phyloP scores from a whole-genome alignment of 2,888 invertebrate species.

The Lepidochrysops patricia region DNA sequence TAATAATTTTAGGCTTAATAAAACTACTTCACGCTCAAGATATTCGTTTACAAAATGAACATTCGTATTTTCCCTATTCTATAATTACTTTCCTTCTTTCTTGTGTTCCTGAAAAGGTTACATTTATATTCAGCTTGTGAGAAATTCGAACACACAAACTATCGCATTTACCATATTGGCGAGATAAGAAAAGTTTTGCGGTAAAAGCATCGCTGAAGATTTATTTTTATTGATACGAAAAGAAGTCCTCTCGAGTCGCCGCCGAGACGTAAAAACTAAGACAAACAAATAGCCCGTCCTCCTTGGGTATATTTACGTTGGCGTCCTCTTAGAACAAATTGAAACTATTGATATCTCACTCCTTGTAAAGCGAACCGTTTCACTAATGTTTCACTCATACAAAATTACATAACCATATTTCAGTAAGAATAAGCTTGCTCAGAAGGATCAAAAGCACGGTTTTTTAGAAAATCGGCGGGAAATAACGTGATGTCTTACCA shows the following conservation, averaged over 20 bases:
- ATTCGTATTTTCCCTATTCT: too few relatives aligned
- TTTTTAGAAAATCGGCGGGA: too few relatives aligned
- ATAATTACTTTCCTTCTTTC: not conserved
- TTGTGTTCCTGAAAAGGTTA: not conserved
- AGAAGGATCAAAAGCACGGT: too few relatives aligned
- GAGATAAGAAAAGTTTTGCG: not conserved
- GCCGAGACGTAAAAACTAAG: not conserved
- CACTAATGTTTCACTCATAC: not conserved
- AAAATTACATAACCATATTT: too few relatives aligned
- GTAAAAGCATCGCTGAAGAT: not conserved
- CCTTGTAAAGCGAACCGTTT: not conserved
- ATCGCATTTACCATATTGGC: not conserved
- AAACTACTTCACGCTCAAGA: not conserved
- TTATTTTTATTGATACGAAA: not conserved
- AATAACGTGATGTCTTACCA: too few relatives aligned
- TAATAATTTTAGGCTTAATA: not conserved
- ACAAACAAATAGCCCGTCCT: constrained; percentile 10
- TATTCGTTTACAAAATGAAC: too few relatives aligned
- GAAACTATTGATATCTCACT: constrained; percentile 4
- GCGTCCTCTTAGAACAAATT: constrained; percentile 5
- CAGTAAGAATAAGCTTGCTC: too few relatives aligned
- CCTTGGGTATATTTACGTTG: not conserved
- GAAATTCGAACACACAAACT: not conserved
- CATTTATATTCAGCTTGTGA: not conserved
- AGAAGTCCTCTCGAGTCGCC: constrained; percentile 3